Conservation (phyloP, 2,888 invertebrate species). For the Athripsodes cinereus region DNA sequence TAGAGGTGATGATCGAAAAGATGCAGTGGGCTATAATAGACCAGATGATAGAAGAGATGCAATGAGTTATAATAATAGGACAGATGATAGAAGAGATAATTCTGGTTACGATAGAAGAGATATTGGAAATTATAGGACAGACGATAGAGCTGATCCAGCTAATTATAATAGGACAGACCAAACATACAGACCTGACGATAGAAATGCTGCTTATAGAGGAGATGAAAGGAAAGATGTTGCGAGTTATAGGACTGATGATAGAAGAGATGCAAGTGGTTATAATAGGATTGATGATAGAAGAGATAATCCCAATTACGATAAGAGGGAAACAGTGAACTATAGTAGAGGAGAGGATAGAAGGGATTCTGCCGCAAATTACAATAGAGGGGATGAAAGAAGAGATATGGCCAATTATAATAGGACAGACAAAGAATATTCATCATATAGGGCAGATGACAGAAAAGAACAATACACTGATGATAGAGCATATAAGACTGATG, state of each 20-base stretch:
- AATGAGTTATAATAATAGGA: constrained; percentile 6
- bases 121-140: neutral
- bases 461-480: constrained; percentile 1
- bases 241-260: constrained; percentile 4
- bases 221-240: constrained; percentile 6
- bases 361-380: neutral
- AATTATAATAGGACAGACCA: neutral
- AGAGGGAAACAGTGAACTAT: neutral
- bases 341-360: neutral
- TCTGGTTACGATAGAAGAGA: constrained; percentile 1
- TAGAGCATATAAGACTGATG: constrained; percentile 6
- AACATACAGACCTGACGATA: constrained; percentile 7
- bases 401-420: neutral
- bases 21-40: constrained; percentile 1
- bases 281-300: constrained; percentile 8
- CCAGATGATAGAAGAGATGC: constrained; percentile 8
- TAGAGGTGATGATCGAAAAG: constrained; percentile 8
- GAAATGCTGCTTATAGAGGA: constrained; percentile 1
- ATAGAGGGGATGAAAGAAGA: neutral
- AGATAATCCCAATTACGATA: constrained; percentile 2
- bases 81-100: constrained; percentile 1
- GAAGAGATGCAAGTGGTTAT: constrained; percentile 4
- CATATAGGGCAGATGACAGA: constrained; percentile 11
- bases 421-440: neutral
- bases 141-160: constrained; percentile 5